Evolutionary conservation across 2,888 invertebrate genomes (phyloP), one percentile per base, ranked within the genome.

Genomic region (Microdon myrmicae): DNA sequence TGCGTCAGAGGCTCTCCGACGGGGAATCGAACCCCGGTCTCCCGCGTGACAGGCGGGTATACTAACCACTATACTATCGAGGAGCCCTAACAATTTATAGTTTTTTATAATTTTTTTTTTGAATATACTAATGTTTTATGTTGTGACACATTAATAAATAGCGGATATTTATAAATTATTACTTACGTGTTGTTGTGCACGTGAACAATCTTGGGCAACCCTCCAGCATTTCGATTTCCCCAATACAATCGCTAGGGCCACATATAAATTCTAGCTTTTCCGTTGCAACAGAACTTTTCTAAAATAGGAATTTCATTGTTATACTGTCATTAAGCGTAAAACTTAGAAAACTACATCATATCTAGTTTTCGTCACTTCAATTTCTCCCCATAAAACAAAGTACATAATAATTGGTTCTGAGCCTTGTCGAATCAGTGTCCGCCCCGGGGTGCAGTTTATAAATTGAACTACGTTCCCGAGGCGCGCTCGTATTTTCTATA

Each of bases 331-430:
- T 13, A 2, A 17, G 2, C 5, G 14, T 2, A 28, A 28, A 9
- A 7, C 2, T 3, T 6, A 59, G 53, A n/a, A n/a, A n/a, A 75
- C 73, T 71, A 75, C 75, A 19, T 81, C 77, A 10, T 72, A 71
- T 0, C 70, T 23, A 4, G 5, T 67, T 16, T 56, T 70, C 0
- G 71, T 69, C 29, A 74, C 68, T 20, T 71, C 70, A 7, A 84
- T 79, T 71, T 85, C 83, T 2, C 90, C 90, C 1, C 81, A 81
- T 3, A 87, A 77, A 34, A 90, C 82, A 73, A 87, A 89, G 74
- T 87, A 89, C 34, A 89, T 72, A 1, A 85, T 84, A 47, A 81
- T 78, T 0, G 89, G 84, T 2, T 78, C 76, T 47, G 86, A 85
- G 7, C 84, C 83, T 72, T 89, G 85, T 7, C 83, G 83, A 0